phyloP scores from a whole-genome alignment of 2,113 vertebrate species.

The Ovibos moschatus region DNA sequence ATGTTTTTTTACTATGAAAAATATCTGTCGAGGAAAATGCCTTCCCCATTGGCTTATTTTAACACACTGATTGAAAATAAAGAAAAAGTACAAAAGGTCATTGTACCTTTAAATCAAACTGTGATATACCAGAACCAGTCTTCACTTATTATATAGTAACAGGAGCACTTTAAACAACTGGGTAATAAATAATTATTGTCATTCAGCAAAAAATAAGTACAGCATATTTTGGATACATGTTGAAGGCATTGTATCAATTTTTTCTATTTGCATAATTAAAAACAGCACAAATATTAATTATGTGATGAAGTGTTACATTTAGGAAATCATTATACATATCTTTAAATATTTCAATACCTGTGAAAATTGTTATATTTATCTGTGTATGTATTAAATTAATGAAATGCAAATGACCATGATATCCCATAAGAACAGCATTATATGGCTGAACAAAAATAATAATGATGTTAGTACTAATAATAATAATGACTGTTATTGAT shows the following conservation, averaged over 20 bases:
- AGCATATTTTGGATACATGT: background rate
- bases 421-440: background rate
- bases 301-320: background rate
- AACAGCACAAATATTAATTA: background rate
- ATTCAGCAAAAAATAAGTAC: background rate
- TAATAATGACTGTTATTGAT: background rate
- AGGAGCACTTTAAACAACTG: background rate
- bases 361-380: background rate
- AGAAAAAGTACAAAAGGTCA: constrained; percentile 21
- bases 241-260: background rate
- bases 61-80: background rate
- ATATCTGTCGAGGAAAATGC: constrained; percentile 36
- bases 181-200: background rate
- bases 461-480: background rate
- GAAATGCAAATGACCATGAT: background rate
- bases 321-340: background rate
- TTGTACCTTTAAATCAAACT: constrained; percentile 30
- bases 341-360: background rate
- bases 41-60: constrained; percentile 36
- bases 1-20: constrained; percentile 38
- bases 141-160: background rate
- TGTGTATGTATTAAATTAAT: background rate
- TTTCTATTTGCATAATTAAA: constrained; percentile 3
- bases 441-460: background rate
- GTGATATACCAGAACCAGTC: background rate